Evolutionary conservation across 2,113 vertebrate species (phyloP), one percentile per base, ranked within the genome.

Genomic region (Hippocampus abdominalis): DNA sequence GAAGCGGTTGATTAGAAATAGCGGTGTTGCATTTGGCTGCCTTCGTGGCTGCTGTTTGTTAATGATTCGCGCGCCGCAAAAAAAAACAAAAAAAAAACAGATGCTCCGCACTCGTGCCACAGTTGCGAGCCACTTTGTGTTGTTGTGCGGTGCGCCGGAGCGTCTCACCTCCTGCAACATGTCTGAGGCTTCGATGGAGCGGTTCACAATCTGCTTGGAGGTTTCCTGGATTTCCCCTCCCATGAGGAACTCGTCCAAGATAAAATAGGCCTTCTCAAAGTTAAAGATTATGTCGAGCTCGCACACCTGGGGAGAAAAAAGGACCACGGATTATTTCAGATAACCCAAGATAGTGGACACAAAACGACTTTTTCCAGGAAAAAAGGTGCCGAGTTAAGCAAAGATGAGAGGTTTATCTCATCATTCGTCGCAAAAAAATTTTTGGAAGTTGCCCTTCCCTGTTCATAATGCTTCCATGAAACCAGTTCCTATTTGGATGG

Each of bases 251-350:
- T 99, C 97, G 66, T 99, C 97, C 79, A 99, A 92, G 87, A 99
- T 98, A 85, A 98, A 99, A 90, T 98, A 99, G 23, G 97, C 97
- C 90, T 99, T 99, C 88, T 99, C 97, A 89, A 99, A 99, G 87
- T 98, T 99, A 84, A 99, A 99, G 86, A 99, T 99, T 69, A 99
- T 96, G 89, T 99, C 97, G 88, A 99, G 91, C 87, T 99, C 97
- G 3, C 97, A 99, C 72, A 99, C 97, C 97, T 99, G 86, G 69
- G 66, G 86, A 68, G 66, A 68, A 32, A 56, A 62, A 32, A 39
- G 59, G 0, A 0, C 9, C 1, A 8, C 1, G 27, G 2, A 25
- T 69, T 44, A 75, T 9, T 42, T 9, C 3, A n/a, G 36, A 29
- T 60, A 18, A 60, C 20, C 2, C 25, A 60, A 6, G 32, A 36